phyloP scores from a whole-genome alignment of 2,113 vertebrate species.

The Aegotheles bennettii region DNA sequence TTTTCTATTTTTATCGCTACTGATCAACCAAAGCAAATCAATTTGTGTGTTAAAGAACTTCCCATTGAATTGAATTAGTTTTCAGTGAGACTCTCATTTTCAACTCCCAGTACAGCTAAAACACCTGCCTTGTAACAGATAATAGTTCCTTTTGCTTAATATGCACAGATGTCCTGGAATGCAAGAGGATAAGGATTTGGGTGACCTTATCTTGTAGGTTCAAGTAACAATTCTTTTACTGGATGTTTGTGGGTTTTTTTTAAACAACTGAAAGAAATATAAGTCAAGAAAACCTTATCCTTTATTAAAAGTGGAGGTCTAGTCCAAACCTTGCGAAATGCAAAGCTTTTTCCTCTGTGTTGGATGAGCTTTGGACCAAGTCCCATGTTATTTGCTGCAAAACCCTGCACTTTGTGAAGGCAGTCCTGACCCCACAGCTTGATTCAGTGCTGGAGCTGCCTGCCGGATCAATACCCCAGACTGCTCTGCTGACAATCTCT shows the following conservation, averaged over 20 bases:
- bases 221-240: not conserved
- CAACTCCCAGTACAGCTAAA: not conserved
- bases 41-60: slow-evolving; percentile 15
- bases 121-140: not conserved
- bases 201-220: not conserved
- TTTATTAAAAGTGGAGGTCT: not conserved
- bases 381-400: not conserved
- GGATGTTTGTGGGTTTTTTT: not conserved
- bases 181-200: not conserved
- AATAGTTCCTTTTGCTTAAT: not conserved
- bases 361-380: not conserved
- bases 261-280: not conserved
- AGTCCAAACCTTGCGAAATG: not conserved
- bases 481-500: fast-evolving
- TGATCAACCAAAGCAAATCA: slow-evolving; percentile 20
- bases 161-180: not conserved
- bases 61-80: not conserved
- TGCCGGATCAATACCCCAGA: not conserved
- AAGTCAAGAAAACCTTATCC: not conserved
- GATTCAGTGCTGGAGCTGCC: not conserved
- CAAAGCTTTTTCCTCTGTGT: not conserved
- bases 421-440: fast-evolving
- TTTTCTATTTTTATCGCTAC: slow-evolving; percentile 37
- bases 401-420: not conserved
- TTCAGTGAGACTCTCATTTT: not conserved